Evolutionary conservation across 2,797 vertebrate species (phyloP), one percentile per base, ranked within the genome.

Genomic region (Lacerta viridis): DNA sequence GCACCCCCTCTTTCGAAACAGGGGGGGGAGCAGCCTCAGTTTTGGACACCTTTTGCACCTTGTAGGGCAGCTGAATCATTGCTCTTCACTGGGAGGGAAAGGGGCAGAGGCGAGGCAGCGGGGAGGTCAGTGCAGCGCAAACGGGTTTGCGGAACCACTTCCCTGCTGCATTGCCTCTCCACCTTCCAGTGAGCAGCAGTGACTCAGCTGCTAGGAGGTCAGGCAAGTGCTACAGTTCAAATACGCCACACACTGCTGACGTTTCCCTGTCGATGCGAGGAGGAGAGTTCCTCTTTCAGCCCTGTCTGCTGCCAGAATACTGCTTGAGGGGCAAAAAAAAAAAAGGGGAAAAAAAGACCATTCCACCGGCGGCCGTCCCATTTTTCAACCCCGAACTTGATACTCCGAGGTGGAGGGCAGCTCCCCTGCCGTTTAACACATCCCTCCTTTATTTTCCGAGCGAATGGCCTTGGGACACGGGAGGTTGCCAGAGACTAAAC

Each of bases 401-500:
- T 78, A 43, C 29, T 46, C 43, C 3, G 8, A 7, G 50, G 50
- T 55, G 50, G 50, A 13, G 72, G 41, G 61, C 76, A 41, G 25
- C 72, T 59, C 81, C 55, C 88, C 78, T 50, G 78, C 68, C 27
- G 41, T 80, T 89, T 80, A 50, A 80, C 17, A 61, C 85, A 55
- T 55, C 91, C 90, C 88, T 27, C 66, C 66, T 33, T 87, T 87
- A 78, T 86, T 29, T 85, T 80, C 78, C 27, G 36, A 85, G n/a
- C 61, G 4, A 6, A 3, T 33, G 76, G 68, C 43, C 1, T 66
- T 79, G 88, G 93, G 93, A 87, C 93, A 92, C 93, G 87, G 92
- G 83, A 81, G 41, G 77, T 83, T 87, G 41, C 69, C 89, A 85
- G 43, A 2, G 3, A 92, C 86, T 94, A 94, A 93, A 89, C 92